A percentile compares a stretch with the other conserved stretches of the same genome.
These are phyloP conservation scores for Atrichornis clamosus DNA, from an alignment of 2,113 vertebrate species.

Conservation along the genomic window DNA sequence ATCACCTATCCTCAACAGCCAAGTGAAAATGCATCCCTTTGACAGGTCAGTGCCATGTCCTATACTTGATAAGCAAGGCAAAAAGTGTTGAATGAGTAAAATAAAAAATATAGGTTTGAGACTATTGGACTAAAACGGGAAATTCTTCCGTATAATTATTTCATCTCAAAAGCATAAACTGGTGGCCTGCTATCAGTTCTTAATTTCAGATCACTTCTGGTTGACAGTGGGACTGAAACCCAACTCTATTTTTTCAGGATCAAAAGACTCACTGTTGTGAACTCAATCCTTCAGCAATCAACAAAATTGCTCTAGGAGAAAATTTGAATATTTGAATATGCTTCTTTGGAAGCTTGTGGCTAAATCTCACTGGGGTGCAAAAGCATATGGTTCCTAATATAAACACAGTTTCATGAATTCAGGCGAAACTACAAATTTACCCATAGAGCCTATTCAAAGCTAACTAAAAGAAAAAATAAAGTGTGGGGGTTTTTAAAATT, in stretches of 20 bases:
- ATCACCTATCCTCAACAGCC: not conserved
- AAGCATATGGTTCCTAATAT: not conserved
- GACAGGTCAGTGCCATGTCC: not conserved
- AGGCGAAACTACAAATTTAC: not conserved
- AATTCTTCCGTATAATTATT: not conserved
- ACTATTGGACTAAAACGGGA: not conserved
- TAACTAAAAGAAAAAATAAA: not conserved
- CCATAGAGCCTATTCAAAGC: not conserved
- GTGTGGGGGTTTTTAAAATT: rapidly evolving
- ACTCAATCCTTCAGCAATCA: not conserved
- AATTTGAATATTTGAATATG: not conserved
- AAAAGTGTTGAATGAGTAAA: not conserved
- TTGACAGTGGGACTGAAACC: not conserved
- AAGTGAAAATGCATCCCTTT: not conserved
- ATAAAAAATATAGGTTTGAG: not conserved
- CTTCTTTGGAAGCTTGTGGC: not conserved
- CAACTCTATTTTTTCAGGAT: not conserved
- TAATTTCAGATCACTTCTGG: not conserved
- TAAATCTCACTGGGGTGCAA: not conserved
- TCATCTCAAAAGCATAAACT: not conserved
- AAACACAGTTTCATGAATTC: not conserved
- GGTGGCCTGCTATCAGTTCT: not conserved
- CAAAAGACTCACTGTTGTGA: not conserved
- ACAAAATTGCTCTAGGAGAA: not conserved
- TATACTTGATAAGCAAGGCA: not conserved